phyloP scores from a whole-genome alignment of 2,888 invertebrate genomes.

The Sphaeridia pumilis region DNA sequence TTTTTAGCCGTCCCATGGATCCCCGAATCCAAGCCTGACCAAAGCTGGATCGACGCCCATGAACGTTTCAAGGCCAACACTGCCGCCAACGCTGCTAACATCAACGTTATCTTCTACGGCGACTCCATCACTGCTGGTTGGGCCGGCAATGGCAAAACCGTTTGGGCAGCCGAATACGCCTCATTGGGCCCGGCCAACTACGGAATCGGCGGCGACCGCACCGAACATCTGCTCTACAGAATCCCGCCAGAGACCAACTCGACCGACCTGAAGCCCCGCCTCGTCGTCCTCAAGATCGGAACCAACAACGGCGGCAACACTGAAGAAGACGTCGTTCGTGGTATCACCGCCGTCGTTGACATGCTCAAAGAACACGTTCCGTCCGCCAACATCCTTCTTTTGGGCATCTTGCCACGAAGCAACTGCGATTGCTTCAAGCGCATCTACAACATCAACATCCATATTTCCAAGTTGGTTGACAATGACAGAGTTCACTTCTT shows the following conservation, averaged over 20 bases:
- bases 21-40: slow-evolving; percentile 14
- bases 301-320: slow-evolving; percentile 44
- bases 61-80: slow-evolving; percentile 20
- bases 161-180: slow-evolving; percentile 22
- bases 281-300: slow-evolving; percentile 45
- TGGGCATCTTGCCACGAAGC: slow-evolving; percentile 15
- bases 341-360: slow-evolving; percentile 41
- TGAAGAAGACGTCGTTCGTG: slow-evolving; percentile 41
- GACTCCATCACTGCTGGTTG: slow-evolving; percentile 32
- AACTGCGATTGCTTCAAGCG: slow-evolving; percentile 3
- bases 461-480: slow-evolving; percentile 20
- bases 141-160: slow-evolving; percentile 17
- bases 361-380: slow-evolving; percentile 36
- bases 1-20: slow-evolving; percentile 15
- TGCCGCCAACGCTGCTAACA: slow-evolving; percentile 16
- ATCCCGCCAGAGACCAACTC: slow-evolving; percentile 45
- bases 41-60: slow-evolving; percentile 24
- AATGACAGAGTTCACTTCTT: slow-evolving; percentile 22
- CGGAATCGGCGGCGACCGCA: slow-evolving; percentile 44
- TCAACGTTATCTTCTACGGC: slow-evolving; percentile 29
- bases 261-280: slow-evolving; percentile 42
- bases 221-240: slow-evolving; percentile 46
- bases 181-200: slow-evolving; percentile 29
- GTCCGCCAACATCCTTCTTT: slow-evolving; percentile 15
- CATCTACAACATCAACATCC: slow-evolving; percentile 12